Percentiles rank a stretch among this genome's conserved stretches.
These are phyloP conservation scores for Melanchra persicariae DNA, from an alignment of 2,888 invertebrate genomes.

Conservation along the genomic window DNA sequence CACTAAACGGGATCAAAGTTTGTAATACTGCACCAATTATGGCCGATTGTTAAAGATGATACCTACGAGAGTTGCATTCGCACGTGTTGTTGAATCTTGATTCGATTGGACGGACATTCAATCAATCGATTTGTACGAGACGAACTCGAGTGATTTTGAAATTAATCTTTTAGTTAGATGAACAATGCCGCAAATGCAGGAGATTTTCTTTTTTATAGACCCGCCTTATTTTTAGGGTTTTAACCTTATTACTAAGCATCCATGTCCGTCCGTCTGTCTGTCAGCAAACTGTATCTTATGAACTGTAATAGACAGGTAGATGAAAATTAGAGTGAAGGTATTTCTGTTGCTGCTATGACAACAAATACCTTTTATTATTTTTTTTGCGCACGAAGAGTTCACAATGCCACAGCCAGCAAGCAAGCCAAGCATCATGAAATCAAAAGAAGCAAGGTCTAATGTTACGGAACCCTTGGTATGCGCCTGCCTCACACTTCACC, in stretches of 20 bases:
- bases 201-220: no score
- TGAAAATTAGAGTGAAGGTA: not conserved
- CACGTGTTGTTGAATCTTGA: slow-evolving; percentile 19
- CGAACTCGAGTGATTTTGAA: not conserved
- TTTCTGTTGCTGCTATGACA: not conserved
- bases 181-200: not conserved
- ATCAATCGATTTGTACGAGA: slow-evolving; percentile 13
- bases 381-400: not conserved
- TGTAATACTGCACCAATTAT: slow-evolving; percentile 57
- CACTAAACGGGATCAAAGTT: slow-evolving; percentile 39
- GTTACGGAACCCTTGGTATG: not conserved
- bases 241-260: no score
- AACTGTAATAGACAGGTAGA: no score
- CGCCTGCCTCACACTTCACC: not conserved
- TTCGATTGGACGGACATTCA: slow-evolving; percentile 17
- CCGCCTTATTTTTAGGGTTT: no score
- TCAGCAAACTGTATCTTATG: not conserved
- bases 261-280: not conserved
- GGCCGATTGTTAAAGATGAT: slow-evolving; percentile 23
- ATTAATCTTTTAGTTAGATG: not conserved
- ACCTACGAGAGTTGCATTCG: slow-evolving; percentile 47
- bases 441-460: not conserved
- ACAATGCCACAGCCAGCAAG: not conserved
- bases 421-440: no score
- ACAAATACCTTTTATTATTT: not conserved